Base-by-base conservation (phyloP, 1,140 invertebrate species). In the Leptopilina boulardi region DNA sequence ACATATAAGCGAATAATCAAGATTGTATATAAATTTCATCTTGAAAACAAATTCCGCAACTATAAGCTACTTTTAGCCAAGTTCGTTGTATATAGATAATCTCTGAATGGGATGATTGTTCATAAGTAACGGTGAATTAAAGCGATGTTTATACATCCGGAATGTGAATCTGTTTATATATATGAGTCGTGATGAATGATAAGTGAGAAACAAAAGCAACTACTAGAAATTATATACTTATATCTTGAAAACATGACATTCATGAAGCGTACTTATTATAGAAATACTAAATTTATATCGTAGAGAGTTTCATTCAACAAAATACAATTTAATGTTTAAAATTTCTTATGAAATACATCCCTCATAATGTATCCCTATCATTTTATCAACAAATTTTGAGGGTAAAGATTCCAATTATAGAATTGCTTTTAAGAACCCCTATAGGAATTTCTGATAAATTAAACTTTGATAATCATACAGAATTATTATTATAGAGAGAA, bases 201-300 rank as follows among this genome's bases (percentile, higher is more conserved):
- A 66, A 66, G 59, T 15, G 11, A 66, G 59, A 66, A 66, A 66
- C 59, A 66, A 66, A 30, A 66, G 23, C 23, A 66, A 15, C 11
- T 66, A 30, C 59, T 34, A 18, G 23, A 30, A 66, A 30, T 66
- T 66, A 30, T 66, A 59, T 21, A 15, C 4, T 8, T 38, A 38
- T 30, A 30, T 66, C 59, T 34, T n/a, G 59, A 66, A 38, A 59
- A 66, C 23, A 66, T 38, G 26, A 66, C 59, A 66, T 66, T 66
- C 59, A 34, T 66, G 23, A 15, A 23, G 11, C 26, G 4, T 21
- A 66, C 59, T 66, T 66, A n/a, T n/a, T n/a, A 15, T 44, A n/a
- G 21, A 26, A 34, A 5, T n/a, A 26, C 26, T 66, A 66, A n/a
- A 66, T 66, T 66, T 66, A n/a, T 38, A 38, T 38, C 34, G 26